Base-by-base conservation (phyloP, 2,888 invertebrate genomes). In the Magallana nippona region DNA sequence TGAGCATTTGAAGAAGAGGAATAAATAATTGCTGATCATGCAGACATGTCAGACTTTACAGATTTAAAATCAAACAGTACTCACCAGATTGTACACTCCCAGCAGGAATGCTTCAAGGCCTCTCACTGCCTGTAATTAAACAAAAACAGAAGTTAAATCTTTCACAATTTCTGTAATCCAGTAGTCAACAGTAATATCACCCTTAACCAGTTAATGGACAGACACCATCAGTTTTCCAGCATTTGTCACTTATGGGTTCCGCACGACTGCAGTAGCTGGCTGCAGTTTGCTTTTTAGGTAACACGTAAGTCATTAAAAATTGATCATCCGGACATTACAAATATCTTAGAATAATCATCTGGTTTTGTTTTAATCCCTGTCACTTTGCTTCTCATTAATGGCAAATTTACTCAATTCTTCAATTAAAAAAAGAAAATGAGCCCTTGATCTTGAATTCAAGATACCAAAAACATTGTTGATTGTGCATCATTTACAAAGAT, bases 11-110 rank as follows among this genome's bases (percentile, higher is more conserved):
- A 44, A 44, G 44, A 44, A 44, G 44, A 8, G 44, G 44, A 44
- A 44, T 44, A 8, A 44, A 44, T 44, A 44, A 44, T 8, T 44
- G 44, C 44, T 44, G 8, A 5, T 44, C 44, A 44, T 44, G 44
- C 44, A 3, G 8, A 44, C 44, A 44, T 5, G 44, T 8, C 5
- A n/a, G n/a, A n/a, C 44, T 44, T 44, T 44, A 44, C 8, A 5
- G 44, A 44, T 44, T 3, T 32, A n/a, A 32, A 32, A 44, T 44
- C 44, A 44, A 44, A 44, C 44, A 44, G 44, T 44, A 44, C 93
- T 91, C 89, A 93, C 93, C 91, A 93, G 80, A 87, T 93, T 93
- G 86, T 93, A 93, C 32, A 92, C 89, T n/a, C 92, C 92, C n/a
- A 93, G 87, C 19, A 93, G 84, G 83, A 91, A 92, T 8, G 92